Base-by-base conservation (phyloP, 2,888 invertebrate genomes). In the Ormyrus labotus region DNA sequence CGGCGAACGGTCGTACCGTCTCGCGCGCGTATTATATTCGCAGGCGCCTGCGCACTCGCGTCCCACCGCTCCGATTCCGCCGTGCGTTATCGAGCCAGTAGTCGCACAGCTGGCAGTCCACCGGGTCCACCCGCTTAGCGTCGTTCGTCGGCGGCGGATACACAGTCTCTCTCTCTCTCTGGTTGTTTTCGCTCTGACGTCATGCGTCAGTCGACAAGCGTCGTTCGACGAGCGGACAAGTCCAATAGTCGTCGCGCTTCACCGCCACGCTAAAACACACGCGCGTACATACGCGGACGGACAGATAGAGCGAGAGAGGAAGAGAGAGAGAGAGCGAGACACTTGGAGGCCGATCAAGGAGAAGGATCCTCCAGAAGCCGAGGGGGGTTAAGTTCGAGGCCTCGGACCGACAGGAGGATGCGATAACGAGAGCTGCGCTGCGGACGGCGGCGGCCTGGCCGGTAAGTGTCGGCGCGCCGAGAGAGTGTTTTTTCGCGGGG, bases 351-450 rank as follows among this genome's bases (percentile, higher is more conserved):
- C 8, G 48, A 45, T 45, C 0, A 53, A n/a, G 45, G 6, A 45
- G 13, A 34, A 45, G 1, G 6, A 53, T 6, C 9, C 47, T 7
- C 7, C n/a, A n/a, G n/a, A 13, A 48, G 6, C 48, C 57, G 19
- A 1, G 34, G 34, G 75, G 79, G 82, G 72, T 67, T 58, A 72
- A 72, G 63, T 57, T 68, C 71, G 51, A 58, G 61, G 47, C 47
- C 10, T 9, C 64, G 45, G 55, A 71, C 58, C 34, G 6, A 53
- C 5, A 19, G 19, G 82, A 85, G 83, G 81, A 85, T 83, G 85
- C 85, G 85, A 84, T 84, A 84, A 85, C 84, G 81, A 82, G 83
- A 81, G 81, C 34, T 34, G 34, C 34, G 13, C 34, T 65, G 47
- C n/a, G 11, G 50, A 45, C 8, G 53, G 71, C 71, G 71, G 75